Conservation (phyloP, 2,797 vertebrate species). For the Malurus splendens region DNA sequence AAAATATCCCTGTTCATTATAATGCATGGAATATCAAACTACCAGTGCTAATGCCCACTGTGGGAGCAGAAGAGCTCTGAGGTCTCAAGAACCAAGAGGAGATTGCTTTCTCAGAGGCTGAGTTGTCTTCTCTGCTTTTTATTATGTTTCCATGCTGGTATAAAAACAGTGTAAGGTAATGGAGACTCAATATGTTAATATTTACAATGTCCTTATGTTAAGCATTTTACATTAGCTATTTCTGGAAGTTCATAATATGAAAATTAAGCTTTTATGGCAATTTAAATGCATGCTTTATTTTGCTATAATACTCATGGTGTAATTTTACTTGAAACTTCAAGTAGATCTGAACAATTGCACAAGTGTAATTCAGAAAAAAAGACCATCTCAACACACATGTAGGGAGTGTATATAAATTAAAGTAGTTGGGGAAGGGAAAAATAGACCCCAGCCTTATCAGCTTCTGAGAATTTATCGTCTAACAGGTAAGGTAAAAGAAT, state of each 20-base stretch:
- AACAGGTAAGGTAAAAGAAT: neutral
- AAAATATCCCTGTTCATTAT: neutral
- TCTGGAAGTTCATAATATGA: neutral
- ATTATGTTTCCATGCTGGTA: neutral
- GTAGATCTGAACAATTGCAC: neutral
- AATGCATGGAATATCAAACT: neutral
- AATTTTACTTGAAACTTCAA: neutral
- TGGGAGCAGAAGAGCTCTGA: neutral
- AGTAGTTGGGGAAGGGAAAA: neutral
- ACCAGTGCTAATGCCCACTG: neutral
- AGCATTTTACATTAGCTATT: neutral
- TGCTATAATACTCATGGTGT: neutral
- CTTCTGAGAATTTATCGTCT: neutral
- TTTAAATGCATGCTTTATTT: neutral
- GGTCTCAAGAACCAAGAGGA: neutral
- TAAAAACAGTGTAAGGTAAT: neutral
- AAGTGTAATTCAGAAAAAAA: neutral
- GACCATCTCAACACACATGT: neutral
- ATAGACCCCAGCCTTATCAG: neutral
- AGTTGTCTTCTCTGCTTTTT: neutral
- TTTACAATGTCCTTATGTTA: neutral
- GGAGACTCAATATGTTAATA: neutral
- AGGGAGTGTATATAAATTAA: neutral
- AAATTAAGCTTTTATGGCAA: neutral
- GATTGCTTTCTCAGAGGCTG: neutral